Conservation (phyloP, 1,140 invertebrate genomes). For the Tetramorium simillimum region DNA sequence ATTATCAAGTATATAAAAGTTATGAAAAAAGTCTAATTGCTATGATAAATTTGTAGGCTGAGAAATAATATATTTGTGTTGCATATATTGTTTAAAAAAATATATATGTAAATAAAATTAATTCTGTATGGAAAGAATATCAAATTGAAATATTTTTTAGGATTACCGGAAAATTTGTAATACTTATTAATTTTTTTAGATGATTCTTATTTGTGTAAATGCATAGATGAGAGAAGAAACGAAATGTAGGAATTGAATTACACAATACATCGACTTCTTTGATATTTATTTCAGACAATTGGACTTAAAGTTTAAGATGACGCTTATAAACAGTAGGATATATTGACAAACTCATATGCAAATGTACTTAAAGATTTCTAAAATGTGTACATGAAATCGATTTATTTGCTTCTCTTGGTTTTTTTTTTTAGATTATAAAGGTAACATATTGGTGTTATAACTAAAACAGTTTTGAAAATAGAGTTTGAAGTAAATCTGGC, state of each 20-base stretch:
- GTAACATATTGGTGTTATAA: not conserved
- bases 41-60: constrained; percentile 12
- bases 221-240: not conserved
- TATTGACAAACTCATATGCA: not conserved
- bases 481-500: not conserved
- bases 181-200: not conserved
- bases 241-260: not conserved
- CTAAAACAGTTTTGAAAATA: constrained; percentile 7
- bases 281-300: constrained; percentile 45
- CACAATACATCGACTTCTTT: not conserved
- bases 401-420: not conserved
- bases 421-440: not conserved
- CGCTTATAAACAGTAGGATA: not conserved
- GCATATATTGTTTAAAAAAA: not conserved
- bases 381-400: not conserved
- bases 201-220: not conserved
- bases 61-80: not conserved
- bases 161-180: not conserved
- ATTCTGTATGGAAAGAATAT: not conserved
- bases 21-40: constrained; percentile 19
- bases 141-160: not conserved
- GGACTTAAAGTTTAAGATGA: constrained; percentile 21
- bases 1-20: not conserved
- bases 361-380: not conserved
- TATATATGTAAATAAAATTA: constrained; percentile 19